A percentile compares a stretch with the other conserved stretches of the same genome.
phyloP scores from a whole-genome alignment of 2,113 vertebrate species.

The Ophiodon elongatus region DNA sequence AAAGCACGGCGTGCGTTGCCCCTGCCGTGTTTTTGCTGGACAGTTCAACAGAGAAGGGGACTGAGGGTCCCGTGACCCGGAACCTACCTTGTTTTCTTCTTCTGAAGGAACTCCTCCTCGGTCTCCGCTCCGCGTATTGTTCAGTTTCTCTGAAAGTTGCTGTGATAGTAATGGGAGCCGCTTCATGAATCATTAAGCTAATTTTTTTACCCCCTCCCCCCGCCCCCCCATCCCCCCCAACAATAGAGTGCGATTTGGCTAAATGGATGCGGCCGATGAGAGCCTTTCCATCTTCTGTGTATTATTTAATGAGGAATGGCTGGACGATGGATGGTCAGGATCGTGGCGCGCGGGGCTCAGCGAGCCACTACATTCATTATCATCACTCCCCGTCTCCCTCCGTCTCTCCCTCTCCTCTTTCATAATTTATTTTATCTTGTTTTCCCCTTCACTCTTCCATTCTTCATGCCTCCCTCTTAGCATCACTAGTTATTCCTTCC shows the following conservation, averaged over 20 bases:
- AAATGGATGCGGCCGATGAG: conserved; percentile 65
- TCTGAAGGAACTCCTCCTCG: not conserved
- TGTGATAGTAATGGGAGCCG: conserved; percentile 56
- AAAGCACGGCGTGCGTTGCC: not conserved
- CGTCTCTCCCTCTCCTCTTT: conserved; percentile 21
- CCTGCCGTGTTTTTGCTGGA: not conserved
- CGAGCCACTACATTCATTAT: conserved; percentile 40
- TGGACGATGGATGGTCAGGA: conserved; percentile 46
- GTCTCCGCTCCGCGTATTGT: not conserved
- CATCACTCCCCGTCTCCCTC: conserved; percentile 19
- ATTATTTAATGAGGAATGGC: conserved; percentile 62
- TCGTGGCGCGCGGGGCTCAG: not conserved
- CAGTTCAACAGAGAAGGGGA: not conserved
- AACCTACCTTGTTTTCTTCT: not conserved
- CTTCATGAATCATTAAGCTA: conserved; percentile 75
- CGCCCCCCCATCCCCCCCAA: no score
- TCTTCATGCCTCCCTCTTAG: conserved; percentile 21
- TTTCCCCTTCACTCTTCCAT: conserved; percentile 20
- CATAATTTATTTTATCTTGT: conserved; percentile 35
- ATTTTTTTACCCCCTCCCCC: conserved; percentile 29
- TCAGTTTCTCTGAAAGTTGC: conserved; percentile 21
- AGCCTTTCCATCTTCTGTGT: conserved; percentile 64
- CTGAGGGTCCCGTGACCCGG: conserved; percentile 15
- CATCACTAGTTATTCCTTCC: conserved; percentile 24
- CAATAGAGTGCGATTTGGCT: conserved; percentile 57